Percentiles rank a stretch among this genome's conserved stretches.
phyloP scores from a whole-genome alignment of 1,140 invertebrate species.

The Lysiphlebus fabarum region DNA sequence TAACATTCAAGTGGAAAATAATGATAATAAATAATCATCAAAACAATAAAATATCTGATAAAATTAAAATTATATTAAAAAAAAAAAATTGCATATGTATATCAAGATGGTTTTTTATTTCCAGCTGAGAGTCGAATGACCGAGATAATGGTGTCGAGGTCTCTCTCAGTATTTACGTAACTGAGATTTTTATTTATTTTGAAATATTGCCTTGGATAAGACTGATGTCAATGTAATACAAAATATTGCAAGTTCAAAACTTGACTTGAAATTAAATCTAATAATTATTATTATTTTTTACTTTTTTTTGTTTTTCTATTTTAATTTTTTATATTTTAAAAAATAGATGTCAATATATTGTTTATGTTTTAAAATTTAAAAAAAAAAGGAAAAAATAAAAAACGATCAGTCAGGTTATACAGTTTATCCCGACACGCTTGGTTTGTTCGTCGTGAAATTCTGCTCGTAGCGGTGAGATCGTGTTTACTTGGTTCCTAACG shows the following conservation, averaged over 20 bases:
- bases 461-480: constrained; percentile 8
- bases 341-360: no score
- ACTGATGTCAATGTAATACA: background rate
- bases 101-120: background rate
- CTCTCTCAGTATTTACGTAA: constrained; percentile 2
- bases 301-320: no score
- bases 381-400: no score
- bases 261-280: no score
- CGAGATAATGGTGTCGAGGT: constrained; percentile 8
- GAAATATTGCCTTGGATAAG: background rate
- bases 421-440: constrained; percentile 13
- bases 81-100: background rate
- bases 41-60: no score
- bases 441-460: constrained; percentile 10
- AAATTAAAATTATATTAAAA: background rate
- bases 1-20: no score
- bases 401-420: constrained; percentile 13
- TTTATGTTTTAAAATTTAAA: no score
- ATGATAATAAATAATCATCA: no score
- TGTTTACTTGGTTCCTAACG: constrained; percentile 26
- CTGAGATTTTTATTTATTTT: background rate
- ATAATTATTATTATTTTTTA: no score
- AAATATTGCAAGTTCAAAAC: no score
- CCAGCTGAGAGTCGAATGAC: background rate
- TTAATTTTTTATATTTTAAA: no score